Evolutionary conservation across 1,140 invertebrate species (phyloP).

Genomic region (Zaprionus africanus): DNA sequence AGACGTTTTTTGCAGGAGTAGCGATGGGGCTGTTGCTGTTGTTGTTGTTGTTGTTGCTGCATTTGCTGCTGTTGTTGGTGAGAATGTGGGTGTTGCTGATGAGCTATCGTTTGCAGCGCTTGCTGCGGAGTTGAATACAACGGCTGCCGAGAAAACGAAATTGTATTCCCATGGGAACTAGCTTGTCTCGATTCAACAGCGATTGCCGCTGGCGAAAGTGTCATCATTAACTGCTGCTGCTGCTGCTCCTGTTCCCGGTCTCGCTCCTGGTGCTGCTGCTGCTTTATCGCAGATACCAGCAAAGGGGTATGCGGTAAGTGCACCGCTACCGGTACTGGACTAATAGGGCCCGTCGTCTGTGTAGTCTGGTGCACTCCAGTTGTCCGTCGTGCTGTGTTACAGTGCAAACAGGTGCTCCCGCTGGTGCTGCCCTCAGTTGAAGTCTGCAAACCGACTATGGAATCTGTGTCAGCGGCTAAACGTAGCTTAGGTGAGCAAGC

Average conservation of each 20-base stretch:
- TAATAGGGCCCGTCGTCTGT: conserved; percentile 83
- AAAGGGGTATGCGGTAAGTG: conserved; percentile 46
- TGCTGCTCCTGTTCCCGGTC: conserved; percentile 1
- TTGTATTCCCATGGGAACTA: neutral
- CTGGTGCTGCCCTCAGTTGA: neutral
- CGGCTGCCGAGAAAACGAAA: conserved; percentile 14
- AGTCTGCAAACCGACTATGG: conserved; percentile 48
- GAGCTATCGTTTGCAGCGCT: conserved; percentile 11
- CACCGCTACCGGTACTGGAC: conserved; percentile 69
- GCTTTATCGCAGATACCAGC: conserved; percentile 12
- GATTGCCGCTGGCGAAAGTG: conserved; percentile 1
- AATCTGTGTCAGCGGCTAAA: conserved; percentile 37
- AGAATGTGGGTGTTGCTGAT: conserved; percentile 42
- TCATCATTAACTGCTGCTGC: conserved; percentile 25
- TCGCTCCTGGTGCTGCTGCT: neutral
- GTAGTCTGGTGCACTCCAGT: conserved; percentile 84
- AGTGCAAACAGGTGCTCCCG: conserved; percentile 74
- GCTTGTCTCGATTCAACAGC: neutral
- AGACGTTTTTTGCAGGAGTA: conserved; percentile 80
- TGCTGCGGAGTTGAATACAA: conserved; percentile 48
- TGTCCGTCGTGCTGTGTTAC: conserved; percentile 78
- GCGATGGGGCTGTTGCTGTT: conserved; percentile 52
- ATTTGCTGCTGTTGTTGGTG: conserved; percentile 14
- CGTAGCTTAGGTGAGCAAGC: conserved; percentile 51
- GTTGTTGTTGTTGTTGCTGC: conserved; percentile 31